Conservation (phyloP, 2,113 vertebrate species). For the Xerus inauris region DNA sequence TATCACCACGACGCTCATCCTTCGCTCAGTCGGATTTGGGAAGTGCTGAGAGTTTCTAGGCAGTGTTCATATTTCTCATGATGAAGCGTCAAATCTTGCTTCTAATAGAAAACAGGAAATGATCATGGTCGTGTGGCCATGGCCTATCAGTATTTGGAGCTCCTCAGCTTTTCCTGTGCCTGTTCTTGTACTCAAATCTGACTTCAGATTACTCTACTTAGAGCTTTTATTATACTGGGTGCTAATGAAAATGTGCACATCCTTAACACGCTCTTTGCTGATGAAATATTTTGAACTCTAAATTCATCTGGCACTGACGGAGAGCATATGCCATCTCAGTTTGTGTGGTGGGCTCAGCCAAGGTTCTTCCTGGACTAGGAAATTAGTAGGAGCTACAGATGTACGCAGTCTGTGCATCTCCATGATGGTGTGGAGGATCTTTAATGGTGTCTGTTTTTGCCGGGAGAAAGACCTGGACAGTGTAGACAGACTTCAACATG, state of each 20-base stretch:
- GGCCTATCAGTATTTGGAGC: slow-evolving; percentile 28
- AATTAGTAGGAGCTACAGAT: slow-evolving; percentile 80
- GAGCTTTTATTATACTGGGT: slow-evolving; percentile 69
- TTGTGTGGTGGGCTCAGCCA: slow-evolving; percentile 81
- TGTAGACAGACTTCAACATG: slow-evolving; percentile 48
- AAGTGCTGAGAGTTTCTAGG: slow-evolving; percentile 23
- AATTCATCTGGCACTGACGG: slow-evolving; percentile 82
- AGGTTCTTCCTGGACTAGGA: slow-evolving; percentile 83
- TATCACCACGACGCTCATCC: not conserved
- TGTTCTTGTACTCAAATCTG: slow-evolving; percentile 27
- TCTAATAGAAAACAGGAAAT: not conserved
- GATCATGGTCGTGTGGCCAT: not conserved
- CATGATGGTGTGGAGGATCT: slow-evolving; percentile 65
- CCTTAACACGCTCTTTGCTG: slow-evolving; percentile 81
- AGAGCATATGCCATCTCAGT: slow-evolving; percentile 84
- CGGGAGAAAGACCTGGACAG: slow-evolving; percentile 18
- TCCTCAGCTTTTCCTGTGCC: slow-evolving; percentile 29
- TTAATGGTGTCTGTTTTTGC: slow-evolving; percentile 56
- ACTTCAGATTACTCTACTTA: slow-evolving; percentile 61
- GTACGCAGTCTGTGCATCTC: slow-evolving; percentile 72
- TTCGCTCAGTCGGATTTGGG: not conserved
- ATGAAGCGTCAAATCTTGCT: not conserved
- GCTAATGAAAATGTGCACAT: slow-evolving; percentile 81
- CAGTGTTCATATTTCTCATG: not conserved
- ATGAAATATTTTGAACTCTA: slow-evolving; percentile 84